These are phyloP conservation scores for Nettapus auritus DNA, from an alignment of 2,113 vertebrate species.

Conservation along the genomic window DNA sequence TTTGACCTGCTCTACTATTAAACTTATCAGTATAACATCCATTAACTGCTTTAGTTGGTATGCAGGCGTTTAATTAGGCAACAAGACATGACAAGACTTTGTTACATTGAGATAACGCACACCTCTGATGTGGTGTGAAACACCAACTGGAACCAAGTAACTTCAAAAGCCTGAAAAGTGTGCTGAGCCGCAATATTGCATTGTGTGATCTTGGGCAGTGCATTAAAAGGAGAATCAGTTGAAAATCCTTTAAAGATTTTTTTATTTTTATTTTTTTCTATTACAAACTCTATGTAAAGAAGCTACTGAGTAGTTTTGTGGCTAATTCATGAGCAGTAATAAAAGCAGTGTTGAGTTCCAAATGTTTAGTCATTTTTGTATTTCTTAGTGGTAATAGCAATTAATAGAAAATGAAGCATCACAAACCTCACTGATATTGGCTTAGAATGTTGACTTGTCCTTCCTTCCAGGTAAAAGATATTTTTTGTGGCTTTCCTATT, in stretches of 20 bases:
- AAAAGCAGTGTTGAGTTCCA: background rate
- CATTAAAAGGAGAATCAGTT: background rate
- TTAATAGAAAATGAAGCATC: background rate
- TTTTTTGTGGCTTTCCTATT: background rate
- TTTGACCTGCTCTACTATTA: slow-evolving; percentile 14
- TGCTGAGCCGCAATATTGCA: background rate
- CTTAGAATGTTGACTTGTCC: background rate
- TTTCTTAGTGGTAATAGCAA: background rate
- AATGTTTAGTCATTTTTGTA: background rate
- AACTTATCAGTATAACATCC: slow-evolving; percentile 2
- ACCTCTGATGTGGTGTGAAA: background rate
- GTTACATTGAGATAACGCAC: background rate
- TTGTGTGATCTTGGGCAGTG: background rate
- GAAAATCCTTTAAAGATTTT: background rate
- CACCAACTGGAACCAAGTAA: background rate
- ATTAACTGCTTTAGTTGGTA: background rate
- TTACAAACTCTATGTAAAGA: background rate
- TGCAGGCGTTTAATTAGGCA: background rate
- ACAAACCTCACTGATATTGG: background rate
- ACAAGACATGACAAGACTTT: background rate
- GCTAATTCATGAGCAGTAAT: background rate
- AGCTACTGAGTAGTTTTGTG: background rate
- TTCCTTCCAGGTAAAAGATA: background rate
- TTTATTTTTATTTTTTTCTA: background rate
- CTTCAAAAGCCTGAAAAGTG: background rate